Evolutionary conservation across 2,888 invertebrate species (phyloP).

Genomic region (Hyposoter dolosus): DNA sequence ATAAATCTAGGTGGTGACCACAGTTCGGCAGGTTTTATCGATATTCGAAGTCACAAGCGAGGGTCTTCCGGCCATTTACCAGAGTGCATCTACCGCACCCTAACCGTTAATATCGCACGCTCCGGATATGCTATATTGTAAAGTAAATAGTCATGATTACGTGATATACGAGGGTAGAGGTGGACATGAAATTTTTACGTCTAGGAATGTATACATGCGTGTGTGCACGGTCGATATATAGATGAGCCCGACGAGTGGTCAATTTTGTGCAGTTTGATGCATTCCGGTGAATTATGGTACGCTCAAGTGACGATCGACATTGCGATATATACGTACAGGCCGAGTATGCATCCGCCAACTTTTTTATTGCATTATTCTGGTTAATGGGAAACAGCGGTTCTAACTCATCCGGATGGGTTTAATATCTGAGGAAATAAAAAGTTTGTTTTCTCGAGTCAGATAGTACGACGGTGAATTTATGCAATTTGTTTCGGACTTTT

Average conservation of each 20-base stretch:
- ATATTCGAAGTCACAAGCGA: conserved; percentile 53
- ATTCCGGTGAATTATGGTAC: conserved; percentile 8
- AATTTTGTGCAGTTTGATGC: conserved; percentile 1
- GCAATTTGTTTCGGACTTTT: conserved; percentile 1
- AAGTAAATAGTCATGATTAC: conserved; percentile 46
- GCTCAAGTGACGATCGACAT: neutral
- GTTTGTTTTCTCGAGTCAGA: neutral
- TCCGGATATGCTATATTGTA: conserved; percentile 44
- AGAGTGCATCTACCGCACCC: conserved; percentile 43
- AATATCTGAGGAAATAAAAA: neutral
- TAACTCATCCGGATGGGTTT: neutral
- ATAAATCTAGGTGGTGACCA: conserved; percentile 47
- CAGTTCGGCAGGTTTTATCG: conserved; percentile 48
- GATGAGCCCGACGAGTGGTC: neutral
- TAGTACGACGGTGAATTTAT: conserved; percentile 2
- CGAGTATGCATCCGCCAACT: neutral
- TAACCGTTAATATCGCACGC: conserved; percentile 48
- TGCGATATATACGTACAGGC: neutral
- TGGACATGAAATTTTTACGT: neutral
- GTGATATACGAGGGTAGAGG: neutral
- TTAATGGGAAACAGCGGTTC: neutral
- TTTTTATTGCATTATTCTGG: conserved; percentile 5
- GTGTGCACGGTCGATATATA: conserved; percentile 10
- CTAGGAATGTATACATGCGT: conserved; percentile 17
- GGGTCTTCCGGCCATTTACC: conserved; percentile 55